Conservation (phyloP, 2,113 vertebrate species). For the Seriola quinqueradiata region DNA sequence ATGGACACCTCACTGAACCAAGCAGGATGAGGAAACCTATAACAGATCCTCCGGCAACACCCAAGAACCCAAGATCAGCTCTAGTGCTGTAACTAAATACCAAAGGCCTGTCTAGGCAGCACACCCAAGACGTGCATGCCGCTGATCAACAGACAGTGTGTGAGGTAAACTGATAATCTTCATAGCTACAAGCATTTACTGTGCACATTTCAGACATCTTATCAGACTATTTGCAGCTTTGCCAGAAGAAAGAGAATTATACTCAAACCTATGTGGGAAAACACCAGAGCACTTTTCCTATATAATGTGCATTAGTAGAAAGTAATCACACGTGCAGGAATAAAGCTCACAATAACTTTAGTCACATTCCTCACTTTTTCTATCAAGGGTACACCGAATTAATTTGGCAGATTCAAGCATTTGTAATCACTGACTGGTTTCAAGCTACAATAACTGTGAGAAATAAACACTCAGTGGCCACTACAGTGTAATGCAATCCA, state of each 20-base stretch:
- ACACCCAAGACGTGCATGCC: not conserved
- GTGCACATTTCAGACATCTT: not conserved
- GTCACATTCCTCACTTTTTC: no score
- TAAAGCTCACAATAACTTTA: no score
- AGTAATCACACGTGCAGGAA: not conserved
- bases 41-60: slow-evolving; percentile 52
- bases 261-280: not conserved
- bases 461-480: not conserved
- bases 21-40: slow-evolving; percentile 37
- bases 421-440: slow-evolving; percentile 3
- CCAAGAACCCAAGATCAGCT: slow-evolving; percentile 11
- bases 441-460: not conserved
- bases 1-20: slow-evolving; percentile 29
- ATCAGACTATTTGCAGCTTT: not conserved
- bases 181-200: not conserved
- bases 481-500: not conserved
- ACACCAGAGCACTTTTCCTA: not conserved
- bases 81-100: slow-evolving; percentile 59
- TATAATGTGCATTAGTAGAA: not conserved
- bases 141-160: not conserved
- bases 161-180: slow-evolving; percentile 10
- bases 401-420: no score
- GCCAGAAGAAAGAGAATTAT: not conserved
- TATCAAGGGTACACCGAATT: no score
- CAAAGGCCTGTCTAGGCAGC: slow-evolving; percentile 28